Evolutionary conservation across 2,888 invertebrate genomes (phyloP).

Genomic region (Ophraella communa): DNA sequence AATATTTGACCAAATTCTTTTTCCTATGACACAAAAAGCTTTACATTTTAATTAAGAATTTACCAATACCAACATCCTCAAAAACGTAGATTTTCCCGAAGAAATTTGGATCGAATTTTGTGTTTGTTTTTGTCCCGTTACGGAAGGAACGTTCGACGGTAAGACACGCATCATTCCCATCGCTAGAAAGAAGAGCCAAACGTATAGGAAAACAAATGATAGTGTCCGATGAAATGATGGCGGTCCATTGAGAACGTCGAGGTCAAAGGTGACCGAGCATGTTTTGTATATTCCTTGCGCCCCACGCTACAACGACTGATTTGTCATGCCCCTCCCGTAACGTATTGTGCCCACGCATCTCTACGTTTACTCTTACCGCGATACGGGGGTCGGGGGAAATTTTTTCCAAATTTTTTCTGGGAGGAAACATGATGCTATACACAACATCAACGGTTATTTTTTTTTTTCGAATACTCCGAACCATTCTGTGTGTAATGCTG

Average conservation of each 20-base stretch:
- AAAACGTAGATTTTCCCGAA: no score
- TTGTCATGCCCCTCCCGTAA: slow-evolving; percentile 57
- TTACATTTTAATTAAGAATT: no score
- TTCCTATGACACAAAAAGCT: no score
- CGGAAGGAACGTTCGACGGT: slow-evolving; percentile 15
- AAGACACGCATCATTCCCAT: slow-evolving; percentile 2
- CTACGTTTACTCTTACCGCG: slow-evolving; percentile 20
- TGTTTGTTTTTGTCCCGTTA: neutral
- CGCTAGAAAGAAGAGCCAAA: slow-evolving; percentile 35
- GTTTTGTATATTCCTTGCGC: slow-evolving; percentile 47
- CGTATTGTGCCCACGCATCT: slow-evolving; percentile 50
- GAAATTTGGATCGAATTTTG: no score
- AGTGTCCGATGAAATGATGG: slow-evolving; percentile 58
- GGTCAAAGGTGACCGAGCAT: slow-evolving; percentile 58
- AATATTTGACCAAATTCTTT: no score
- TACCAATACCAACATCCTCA: no score
- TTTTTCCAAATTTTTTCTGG: slow-evolving; percentile 13
- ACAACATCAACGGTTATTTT: neutral
- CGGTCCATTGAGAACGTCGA: slow-evolving; percentile 57
- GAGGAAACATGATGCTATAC: neutral
- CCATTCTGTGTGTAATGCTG: neutral
- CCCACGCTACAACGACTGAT: slow-evolving; percentile 51
- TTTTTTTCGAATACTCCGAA: neutral
- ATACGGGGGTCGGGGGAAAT: slow-evolving; percentile 25
- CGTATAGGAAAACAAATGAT: slow-evolving; percentile 52